Conservation (phyloP, 2,113 vertebrate genomes). For the Paradoxurus hermaphroditus region DNA sequence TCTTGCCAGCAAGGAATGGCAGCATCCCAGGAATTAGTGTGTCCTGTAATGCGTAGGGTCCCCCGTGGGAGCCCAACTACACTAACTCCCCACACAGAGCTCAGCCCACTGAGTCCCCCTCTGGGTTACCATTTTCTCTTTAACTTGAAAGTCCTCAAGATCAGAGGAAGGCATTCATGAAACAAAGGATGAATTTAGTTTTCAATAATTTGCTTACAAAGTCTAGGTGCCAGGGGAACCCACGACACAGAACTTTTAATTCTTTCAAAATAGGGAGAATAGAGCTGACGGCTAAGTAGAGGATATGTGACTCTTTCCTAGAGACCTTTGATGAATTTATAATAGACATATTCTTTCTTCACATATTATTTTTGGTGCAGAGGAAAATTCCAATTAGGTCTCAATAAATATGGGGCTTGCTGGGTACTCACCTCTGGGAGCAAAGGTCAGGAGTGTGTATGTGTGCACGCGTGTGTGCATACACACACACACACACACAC, state of each 20-base stretch:
- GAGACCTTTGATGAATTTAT: not conserved
- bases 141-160: not conserved
- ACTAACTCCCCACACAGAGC: not conserved
- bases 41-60: not conserved
- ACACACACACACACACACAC: not conserved
- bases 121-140: not conserved
- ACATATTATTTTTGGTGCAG: not conserved
- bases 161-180: not conserved
- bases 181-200: not conserved
- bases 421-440: not conserved
- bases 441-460: not conserved
- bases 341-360: not conserved
- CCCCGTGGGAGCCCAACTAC: not conserved
- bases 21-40: not conserved
- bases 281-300: not conserved
- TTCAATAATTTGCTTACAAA: constrained; percentile 8
- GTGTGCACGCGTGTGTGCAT: rapidly evolving
- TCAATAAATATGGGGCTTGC: not conserved
- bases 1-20: not conserved
- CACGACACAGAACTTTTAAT: not conserved
- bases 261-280: not conserved
- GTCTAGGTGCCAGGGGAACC: not conserved
- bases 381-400: not conserved
- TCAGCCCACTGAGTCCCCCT: not conserved
- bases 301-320: not conserved